Evolutionary conservation across 2,888 invertebrate species (phyloP).

Genomic region (Clunio marinus): DNA sequence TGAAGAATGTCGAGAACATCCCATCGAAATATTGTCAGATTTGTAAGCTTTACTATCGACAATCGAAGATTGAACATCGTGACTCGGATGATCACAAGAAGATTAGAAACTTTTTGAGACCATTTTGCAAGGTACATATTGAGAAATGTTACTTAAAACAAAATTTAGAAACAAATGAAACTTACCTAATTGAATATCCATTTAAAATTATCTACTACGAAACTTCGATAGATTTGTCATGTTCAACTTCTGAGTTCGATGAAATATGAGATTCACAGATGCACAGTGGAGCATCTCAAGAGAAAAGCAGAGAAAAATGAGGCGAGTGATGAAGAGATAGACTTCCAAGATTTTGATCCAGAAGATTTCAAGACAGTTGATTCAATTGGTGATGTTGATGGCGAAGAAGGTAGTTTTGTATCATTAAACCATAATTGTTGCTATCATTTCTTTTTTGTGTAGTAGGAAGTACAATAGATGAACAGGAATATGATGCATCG

Average conservation of each 20-base stretch:
- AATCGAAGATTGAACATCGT: conserved; percentile 72
- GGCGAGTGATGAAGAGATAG: conserved; percentile 61
- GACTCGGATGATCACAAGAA: conserved; percentile 44
- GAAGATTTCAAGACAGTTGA: conserved; percentile 86
- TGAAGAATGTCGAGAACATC: conserved; percentile 55
- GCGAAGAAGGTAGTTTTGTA: conserved; percentile 48
- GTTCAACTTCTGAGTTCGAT: conserved; percentile 77
- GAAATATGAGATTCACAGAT: conserved; percentile 78
- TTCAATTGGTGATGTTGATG: conserved; percentile 80
- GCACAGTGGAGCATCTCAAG: conserved; percentile 75
- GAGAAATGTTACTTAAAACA: background rate
- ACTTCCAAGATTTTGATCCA: conserved; percentile 70
- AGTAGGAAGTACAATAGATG: conserved; percentile 52
- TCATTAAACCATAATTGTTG: conserved; percentile 1
- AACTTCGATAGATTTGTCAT: conserved; percentile 57
- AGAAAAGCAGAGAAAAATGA: conserved; percentile 53
- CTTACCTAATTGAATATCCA: background rate
- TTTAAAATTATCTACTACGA: background rate
- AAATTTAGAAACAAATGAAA: background rate
- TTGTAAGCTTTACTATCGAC: conserved; percentile 71
- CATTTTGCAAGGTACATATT: conserved; percentile 28
- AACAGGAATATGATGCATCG: conserved; percentile 57
- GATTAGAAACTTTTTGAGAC: conserved; percentile 27
- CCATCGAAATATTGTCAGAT: conserved; percentile 68
- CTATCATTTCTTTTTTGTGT: conserved; percentile 28